Percentiles rank a stretch among this genome's conserved stretches.
These are phyloP conservation scores for Leptatherina wallacei DNA, from an alignment of 2,797 vertebrate species.

Conservation along the genomic window DNA sequence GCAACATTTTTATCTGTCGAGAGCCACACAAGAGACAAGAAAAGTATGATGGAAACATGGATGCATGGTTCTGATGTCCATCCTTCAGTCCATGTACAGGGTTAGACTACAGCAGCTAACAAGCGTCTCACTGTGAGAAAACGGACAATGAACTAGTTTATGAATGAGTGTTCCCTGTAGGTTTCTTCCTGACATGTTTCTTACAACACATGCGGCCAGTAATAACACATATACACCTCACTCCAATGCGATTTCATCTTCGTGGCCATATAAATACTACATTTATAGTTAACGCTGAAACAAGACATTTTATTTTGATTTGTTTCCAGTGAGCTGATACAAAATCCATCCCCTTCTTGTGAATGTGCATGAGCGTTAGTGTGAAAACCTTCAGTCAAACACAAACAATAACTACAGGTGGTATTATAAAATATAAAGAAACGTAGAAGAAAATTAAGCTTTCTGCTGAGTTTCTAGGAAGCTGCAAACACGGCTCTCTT, in stretches of 20 bases:
- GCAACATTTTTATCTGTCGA: constrained; percentile 56
- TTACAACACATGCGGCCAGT: constrained; percentile 1
- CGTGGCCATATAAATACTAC: background rate
- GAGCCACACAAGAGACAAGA: constrained; percentile 40
- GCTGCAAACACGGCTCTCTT: constrained; percentile 34
- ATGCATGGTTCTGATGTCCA: constrained; percentile 30
- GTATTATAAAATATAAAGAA: background rate
- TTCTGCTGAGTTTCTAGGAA: constrained; percentile 10
- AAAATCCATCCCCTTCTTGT: constrained; percentile 52
- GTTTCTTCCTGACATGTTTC: background rate
- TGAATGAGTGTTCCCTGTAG: background rate
- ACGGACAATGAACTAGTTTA: background rate
- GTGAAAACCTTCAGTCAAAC: constrained; percentile 61
- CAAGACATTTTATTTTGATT: constrained; percentile 66
- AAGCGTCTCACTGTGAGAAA: background rate
- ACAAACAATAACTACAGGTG: constrained; percentile 43
- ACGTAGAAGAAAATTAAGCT: constrained; percentile 36
- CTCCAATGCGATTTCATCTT: constrained; percentile 4
- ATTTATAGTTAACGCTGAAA: constrained; percentile 48
- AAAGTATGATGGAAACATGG: constrained; percentile 49
- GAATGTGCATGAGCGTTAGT: constrained; percentile 10
- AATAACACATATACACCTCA: background rate
- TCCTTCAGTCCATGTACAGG: constrained; percentile 3
- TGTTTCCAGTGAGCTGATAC: constrained; percentile 54
- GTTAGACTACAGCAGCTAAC: constrained; percentile 8